A percentile compares a stretch with the other conserved stretches of the same genome.
Conservation (phyloP, 2,888 invertebrate species). For the Mycalesis mineus region DNA sequence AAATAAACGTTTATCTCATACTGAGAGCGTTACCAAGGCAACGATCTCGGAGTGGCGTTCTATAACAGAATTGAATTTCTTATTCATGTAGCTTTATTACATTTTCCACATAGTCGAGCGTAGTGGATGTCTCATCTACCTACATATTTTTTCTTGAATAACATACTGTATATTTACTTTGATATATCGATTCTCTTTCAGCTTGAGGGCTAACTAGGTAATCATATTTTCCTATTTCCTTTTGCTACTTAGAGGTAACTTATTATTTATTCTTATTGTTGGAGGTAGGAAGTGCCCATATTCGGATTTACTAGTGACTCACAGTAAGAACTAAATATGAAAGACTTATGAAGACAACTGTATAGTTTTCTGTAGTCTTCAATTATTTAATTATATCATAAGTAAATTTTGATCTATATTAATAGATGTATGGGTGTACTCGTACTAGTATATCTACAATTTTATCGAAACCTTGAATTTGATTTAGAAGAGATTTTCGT, state of each 20-base stretch:
- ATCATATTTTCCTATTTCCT: not conserved
- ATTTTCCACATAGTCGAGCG: conserved; percentile 29
- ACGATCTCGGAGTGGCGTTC: conserved; percentile 29
- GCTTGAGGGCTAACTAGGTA: not conserved
- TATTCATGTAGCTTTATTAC: conserved; percentile 41
- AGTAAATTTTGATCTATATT: too few species aligned
- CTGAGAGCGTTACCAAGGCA: conserved; percentile 26
- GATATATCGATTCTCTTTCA: conserved; percentile 8
- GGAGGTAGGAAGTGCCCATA: too few species aligned
- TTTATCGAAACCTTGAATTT: too few species aligned
- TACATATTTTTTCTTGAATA: conserved; percentile 27
- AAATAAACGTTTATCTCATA: conserved; percentile 20
- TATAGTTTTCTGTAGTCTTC: too few species aligned
- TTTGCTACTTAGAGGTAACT: not conserved
- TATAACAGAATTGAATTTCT: conserved; percentile 46
- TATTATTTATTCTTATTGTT: too few species aligned
- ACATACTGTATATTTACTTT: conserved; percentile 1
- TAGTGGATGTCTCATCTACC: conserved; percentile 27
- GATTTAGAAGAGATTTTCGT: too few species aligned
- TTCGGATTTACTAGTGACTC: too few species aligned
- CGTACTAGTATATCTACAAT: too few species aligned
- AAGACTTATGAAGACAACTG: too few species aligned
- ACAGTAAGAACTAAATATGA: too few species aligned
- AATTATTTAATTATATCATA: too few species aligned
- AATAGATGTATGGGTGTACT: too few species aligned